A percentile compares a stretch with the other conserved stretches of the same genome.
Evolutionary conservation across 2,888 invertebrate genomes (phyloP).

Genomic region (Minunthozetes semirufus): DNA sequence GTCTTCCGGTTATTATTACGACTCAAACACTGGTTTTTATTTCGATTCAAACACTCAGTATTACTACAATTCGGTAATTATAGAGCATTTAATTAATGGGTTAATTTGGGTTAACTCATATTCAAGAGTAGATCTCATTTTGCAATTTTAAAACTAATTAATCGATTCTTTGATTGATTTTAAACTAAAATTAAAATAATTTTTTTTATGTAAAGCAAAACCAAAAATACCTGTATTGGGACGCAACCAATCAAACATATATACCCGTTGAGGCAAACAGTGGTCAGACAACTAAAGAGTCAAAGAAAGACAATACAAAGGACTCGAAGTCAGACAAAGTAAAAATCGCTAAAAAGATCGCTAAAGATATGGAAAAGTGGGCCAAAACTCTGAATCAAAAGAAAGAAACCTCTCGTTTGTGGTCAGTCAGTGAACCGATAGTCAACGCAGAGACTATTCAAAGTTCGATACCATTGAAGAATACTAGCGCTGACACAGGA

Average conservation of each 20-base stretch:
- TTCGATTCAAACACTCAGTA: slow-evolving; percentile 94
- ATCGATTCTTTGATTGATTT: too few relatives aligned
- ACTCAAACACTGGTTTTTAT: slow-evolving; percentile 82
- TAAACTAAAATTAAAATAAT: too few relatives aligned
- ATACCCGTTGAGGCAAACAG: slow-evolving; percentile 46
- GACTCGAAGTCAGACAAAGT: slow-evolving; percentile 80
- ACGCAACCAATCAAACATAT: slow-evolving; percentile 55
- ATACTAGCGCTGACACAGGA: slow-evolving; percentile 68
- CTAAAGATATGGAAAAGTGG: slow-evolving; percentile 92
- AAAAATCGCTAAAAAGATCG: slow-evolving; percentile 94
- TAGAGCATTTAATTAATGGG: background rate
- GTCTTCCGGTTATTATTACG: slow-evolving; percentile 91
- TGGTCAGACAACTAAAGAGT: slow-evolving; percentile 43
- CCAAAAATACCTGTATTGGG: slow-evolving; percentile 92
- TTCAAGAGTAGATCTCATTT: background rate
- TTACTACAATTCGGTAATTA: slow-evolving; percentile 82
- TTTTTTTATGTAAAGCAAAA: slow-evolving; percentile 25
- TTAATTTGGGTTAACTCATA: too few relatives aligned
- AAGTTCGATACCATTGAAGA: background rate
- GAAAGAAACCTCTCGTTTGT: slow-evolving; percentile 60
- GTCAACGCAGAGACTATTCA: background rate
- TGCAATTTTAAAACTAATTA: too few relatives aligned
- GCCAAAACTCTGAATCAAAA: slow-evolving; percentile 94
- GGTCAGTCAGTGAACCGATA: background rate
- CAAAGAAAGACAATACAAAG: slow-evolving; percentile 58